Evolutionary conservation across 2,797 vertebrate species (phyloP), one percentile per base, ranked within the genome.

Genomic region (Premnoplex brunnescens): DNA sequence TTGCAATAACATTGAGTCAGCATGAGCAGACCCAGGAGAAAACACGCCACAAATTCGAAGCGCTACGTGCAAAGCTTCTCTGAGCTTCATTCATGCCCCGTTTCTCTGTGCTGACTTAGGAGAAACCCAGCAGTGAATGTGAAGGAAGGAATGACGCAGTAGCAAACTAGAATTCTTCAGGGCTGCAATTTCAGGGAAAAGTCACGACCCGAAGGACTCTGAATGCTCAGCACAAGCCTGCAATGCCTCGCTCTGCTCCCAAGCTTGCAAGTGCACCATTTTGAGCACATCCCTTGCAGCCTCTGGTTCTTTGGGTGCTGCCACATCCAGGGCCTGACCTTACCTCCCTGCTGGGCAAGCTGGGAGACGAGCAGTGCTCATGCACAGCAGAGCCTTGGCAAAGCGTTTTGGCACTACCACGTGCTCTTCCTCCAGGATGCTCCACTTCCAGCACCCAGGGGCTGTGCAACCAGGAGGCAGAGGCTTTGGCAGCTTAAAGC

Each of bases 241-340:
- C 0, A 1, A 36, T 59, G 54, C 34, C 55, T 48, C 3, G 8
- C 23, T 13, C 66, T 26, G 62, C 63, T 90, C 67, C 39, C 55
- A n/a, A 18, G 51, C 49, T 72, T 37, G 28, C 28, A 30, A 51
- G n/a, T 0, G 14, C 0, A 2, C 1, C 0, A 7, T 27, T 66
- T 15, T 3, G 18, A 30, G 24, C 4, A 23, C 51, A 64, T 3
- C 44, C n/a, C 54, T 41, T 3, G 46, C 52, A 62, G n/a, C 17
- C 51, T 48, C 52, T 5, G 2, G 26, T 39, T 21, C 73, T 36
- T 21, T 14, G 63, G 77, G 13, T 28, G 52, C 44, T 20, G 81
- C 28, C 2, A 7, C 6, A 8, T 44, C 27, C 27, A 20, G 36
- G 24, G 43, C 23, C 51, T 4, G 1, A 24, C 46, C 58, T 62